These are phyloP conservation scores for Idaea aversata DNA, from an alignment of 2,888 invertebrate species.

Conservation along the genomic window DNA sequence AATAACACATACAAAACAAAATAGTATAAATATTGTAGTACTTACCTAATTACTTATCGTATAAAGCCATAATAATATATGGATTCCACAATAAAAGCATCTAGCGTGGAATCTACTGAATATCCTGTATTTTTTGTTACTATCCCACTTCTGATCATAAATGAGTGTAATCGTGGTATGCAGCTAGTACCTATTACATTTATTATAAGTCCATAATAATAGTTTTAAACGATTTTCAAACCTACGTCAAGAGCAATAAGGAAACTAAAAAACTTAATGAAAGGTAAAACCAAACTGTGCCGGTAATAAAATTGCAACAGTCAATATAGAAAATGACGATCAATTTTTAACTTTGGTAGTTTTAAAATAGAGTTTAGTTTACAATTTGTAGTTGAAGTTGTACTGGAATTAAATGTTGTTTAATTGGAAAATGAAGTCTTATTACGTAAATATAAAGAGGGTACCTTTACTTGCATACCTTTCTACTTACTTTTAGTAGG, in stretches of 20 bases:
- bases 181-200: neutral
- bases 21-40: no score
- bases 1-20: no score
- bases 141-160: neutral
- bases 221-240: constrained; percentile 14
- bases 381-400: neutral
- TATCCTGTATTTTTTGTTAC: neutral
- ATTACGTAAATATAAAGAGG: constrained; percentile 23
- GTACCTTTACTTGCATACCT: neutral
- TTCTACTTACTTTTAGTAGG: no score
- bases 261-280: constrained; percentile 8
- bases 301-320: constrained; percentile 24
- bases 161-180: neutral
- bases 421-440: constrained; percentile 26
- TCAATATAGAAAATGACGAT: constrained; percentile 10
- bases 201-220: neutral
- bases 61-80: neutral
- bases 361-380: constrained; percentile 9
- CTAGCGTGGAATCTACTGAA: neutral
- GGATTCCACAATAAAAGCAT: neutral
- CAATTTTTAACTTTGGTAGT: constrained; percentile 11
- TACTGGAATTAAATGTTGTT: constrained; percentile 22
- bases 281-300: neutral
- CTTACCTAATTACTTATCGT: neutral
- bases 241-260: constrained; percentile 13